Percentiles rank a stretch among this genome's conserved stretches.
Evolutionary conservation across 2,113 vertebrate genomes (phyloP).

Genomic region (Aphyosemion australe): DNA sequence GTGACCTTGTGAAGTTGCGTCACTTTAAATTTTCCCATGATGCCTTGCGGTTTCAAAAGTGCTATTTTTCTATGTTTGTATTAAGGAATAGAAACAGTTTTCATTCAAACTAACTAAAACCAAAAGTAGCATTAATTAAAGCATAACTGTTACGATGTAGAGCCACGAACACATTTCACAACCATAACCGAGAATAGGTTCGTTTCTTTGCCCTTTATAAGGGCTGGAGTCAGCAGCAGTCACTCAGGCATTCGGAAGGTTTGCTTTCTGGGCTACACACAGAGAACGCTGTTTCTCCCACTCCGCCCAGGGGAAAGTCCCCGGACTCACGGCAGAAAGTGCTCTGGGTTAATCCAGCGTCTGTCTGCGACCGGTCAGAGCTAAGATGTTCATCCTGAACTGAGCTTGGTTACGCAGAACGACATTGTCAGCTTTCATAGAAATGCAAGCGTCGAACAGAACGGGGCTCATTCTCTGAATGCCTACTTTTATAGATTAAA

Average conservation of each 20-base stretch:
- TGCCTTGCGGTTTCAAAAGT: too few relatives aligned
- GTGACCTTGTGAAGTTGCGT: too few relatives aligned
- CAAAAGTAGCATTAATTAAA: too few relatives aligned
- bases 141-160: too few relatives aligned
- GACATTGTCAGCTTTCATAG: conserved; percentile 50
- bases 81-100: too few relatives aligned
- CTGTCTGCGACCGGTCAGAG: accelerated
- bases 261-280: conserved; percentile 66
- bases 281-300: conserved; percentile 39
- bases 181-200: too few relatives aligned
- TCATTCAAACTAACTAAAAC: too few relatives aligned
- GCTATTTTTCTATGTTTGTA: too few relatives aligned
- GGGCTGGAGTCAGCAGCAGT: accelerated
- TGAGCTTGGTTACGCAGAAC: conserved; percentile 32
- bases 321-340: conserved; percentile 69
- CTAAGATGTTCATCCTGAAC: conserved; percentile 36
- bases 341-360: conserved; percentile 22
- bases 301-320: conserved; percentile 66
- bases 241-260: conserved; percentile 67
- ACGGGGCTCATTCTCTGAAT: conserved; percentile 78
- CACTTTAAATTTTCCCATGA: too few relatives aligned
- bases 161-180: too few relatives aligned
- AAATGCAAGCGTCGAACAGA: conserved; percentile 67
- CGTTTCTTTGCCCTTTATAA: accelerated
- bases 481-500: conserved; percentile 7